Conservation (phyloP, 2,888 invertebrate genomes). For the Petrolisthes cinctipes region DNA sequence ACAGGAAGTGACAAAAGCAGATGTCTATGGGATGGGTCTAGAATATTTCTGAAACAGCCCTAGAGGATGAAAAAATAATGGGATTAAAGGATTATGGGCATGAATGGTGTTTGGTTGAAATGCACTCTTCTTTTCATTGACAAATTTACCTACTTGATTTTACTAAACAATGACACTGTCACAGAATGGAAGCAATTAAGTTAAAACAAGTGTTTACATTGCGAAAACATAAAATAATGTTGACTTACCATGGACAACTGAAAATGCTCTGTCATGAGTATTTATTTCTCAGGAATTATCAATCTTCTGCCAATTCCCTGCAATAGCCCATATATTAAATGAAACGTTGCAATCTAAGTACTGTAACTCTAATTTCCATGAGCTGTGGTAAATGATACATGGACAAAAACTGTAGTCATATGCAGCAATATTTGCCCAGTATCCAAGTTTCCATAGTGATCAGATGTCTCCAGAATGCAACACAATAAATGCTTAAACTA, state of each 20-base stretch:
- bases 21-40: conserved; percentile 14
- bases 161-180: background rate
- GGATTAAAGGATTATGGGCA: background rate
- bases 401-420: no score
- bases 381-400: no score
- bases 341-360: no score
- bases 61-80: background rate
- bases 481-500: background rate
- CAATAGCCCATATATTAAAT: background rate
- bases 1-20: background rate
- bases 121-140: background rate
- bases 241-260: background rate
- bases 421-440: no score
- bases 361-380: no score
- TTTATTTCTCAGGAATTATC: background rate
- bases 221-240: background rate
- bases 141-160: background rate
- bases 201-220: background rate
- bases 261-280: background rate
- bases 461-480: no score
- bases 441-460: no score
- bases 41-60: conserved; percentile 18
- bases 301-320: background rate
- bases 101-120: background rate
- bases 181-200: conserved; percentile 7